Evolutionary conservation across 2,797 vertebrate genomes (phyloP).

Genomic region (Melanotaenia nigrans): DNA sequence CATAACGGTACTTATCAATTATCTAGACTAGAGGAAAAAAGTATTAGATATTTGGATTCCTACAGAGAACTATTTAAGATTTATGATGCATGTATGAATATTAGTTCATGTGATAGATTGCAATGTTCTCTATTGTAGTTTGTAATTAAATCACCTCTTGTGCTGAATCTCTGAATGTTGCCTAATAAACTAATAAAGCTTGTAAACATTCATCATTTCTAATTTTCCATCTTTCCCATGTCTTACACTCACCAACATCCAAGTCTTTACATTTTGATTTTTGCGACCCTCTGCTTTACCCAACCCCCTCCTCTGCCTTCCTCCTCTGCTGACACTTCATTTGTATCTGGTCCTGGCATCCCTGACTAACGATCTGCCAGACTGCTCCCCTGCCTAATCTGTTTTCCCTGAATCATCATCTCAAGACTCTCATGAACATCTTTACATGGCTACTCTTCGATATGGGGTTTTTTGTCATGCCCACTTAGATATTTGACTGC

Average conservation of each 20-base stretch:
- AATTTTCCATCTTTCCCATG: slow-evolving; percentile 1
- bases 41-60: slow-evolving; percentile 6
- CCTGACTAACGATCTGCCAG: slow-evolving; percentile 82
- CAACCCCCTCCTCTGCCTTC: slow-evolving; percentile 35
- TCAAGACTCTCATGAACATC: slow-evolving; percentile 66
- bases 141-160: slow-evolving; percentile 3
- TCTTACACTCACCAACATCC: slow-evolving; percentile 5
- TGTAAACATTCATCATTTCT: slow-evolving; percentile 1
- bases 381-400: slow-evolving; percentile 77
- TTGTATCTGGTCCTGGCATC: slow-evolving; percentile 71
- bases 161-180: slow-evolving; percentile 4
- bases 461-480: slow-evolving; percentile 43
- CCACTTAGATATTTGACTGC: slow-evolving; percentile 45
- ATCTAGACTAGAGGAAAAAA: neutral
- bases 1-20: neutral
- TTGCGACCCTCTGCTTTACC: slow-evolving; percentile 37
- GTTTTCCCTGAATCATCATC: slow-evolving; percentile 80
- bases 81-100: slow-evolving; percentile 23
- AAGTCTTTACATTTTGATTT: slow-evolving; percentile 5
- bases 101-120: slow-evolving; percentile 13
- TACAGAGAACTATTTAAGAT: slow-evolving; percentile 15
- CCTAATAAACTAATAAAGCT: neutral
- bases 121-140: slow-evolving; percentile 4
- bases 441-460: slow-evolving; percentile 29
- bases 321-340: slow-evolving; percentile 72